These are phyloP conservation scores for Macrotis lagotis DNA, from an alignment of 2,113 vertebrate genomes.

Conservation along the genomic window DNA sequence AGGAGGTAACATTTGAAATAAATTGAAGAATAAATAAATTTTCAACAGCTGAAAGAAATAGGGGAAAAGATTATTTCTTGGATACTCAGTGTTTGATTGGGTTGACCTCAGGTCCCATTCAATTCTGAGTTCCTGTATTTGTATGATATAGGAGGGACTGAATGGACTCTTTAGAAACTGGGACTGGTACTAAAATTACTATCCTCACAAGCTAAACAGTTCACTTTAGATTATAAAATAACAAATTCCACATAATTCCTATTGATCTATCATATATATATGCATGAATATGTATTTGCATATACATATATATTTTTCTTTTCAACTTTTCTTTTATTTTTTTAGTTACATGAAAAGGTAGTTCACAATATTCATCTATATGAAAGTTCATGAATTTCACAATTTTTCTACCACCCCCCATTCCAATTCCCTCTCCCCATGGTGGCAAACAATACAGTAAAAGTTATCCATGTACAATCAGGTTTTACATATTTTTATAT, in stretches of 20 bases:
- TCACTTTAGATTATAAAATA: neutral
- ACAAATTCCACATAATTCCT: neutral
- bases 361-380: too few species aligned
- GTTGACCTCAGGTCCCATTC: neutral
- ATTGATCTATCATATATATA: too few species aligned
- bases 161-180: neutral
- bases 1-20: neutral
- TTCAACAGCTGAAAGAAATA: neutral
- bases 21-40: neutral
- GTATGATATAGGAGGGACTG: neutral
- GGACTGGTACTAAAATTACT: neutral
- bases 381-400: too few species aligned
- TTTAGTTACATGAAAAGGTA: too few species aligned
- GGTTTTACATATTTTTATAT: too few species aligned
- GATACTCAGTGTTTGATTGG: neutral
- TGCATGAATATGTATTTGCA: too few species aligned
- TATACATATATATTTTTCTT: too few species aligned
- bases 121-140: neutral
- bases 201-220: neutral
- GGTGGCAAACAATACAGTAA: too few species aligned
- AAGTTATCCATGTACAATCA: too few species aligned
- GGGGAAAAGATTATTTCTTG: neutral
- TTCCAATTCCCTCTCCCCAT: too few species aligned
- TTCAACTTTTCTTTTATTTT: too few species aligned
- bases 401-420: too few species aligned